These are phyloP conservation scores for Wasmannia auropunctata DNA, from an alignment of 1,140 invertebrate genomes.

Conservation along the genomic window DNA sequence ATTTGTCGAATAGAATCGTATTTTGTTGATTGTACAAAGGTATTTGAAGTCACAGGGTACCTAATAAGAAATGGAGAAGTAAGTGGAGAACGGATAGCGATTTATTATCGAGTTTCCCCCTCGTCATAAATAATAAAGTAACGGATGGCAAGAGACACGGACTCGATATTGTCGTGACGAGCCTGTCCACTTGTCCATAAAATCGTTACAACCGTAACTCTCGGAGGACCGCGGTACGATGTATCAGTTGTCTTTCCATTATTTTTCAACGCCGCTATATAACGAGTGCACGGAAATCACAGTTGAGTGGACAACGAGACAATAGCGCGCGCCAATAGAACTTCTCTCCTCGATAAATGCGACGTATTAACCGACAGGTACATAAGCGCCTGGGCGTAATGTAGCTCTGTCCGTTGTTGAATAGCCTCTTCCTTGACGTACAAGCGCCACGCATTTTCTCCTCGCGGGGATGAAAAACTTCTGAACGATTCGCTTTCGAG, in stretches of 20 bases:
- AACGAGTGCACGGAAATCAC: constrained; percentile 49
- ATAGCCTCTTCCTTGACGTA: constrained; percentile 23
- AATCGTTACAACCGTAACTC: constrained; percentile 37
- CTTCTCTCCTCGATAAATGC: constrained; percentile 63
- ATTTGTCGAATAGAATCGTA: neutral
- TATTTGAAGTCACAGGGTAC: neutral
- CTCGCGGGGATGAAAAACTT: neutral
- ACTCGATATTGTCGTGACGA: constrained; percentile 45
- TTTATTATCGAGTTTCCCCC: constrained; percentile 21
- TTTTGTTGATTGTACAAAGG: neutral
- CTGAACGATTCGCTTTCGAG: neutral
- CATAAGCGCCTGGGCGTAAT: constrained; percentile 47
- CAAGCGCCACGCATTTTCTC: neutral
- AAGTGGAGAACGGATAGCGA: neutral
- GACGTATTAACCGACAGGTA: constrained; percentile 62
- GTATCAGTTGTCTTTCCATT: constrained; percentile 48
- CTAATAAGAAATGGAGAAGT: neutral
- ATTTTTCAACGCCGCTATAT: constrained; percentile 25
- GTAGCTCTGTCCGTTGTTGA: constrained; percentile 15
- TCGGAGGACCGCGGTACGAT: neutral
- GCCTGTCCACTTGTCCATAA: constrained; percentile 36
- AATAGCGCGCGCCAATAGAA: constrained; percentile 55
- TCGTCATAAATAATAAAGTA: constrained; percentile 21
- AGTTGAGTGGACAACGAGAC: constrained; percentile 63
- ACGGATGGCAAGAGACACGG: neutral